Percentiles rank a stretch among this genome's conserved stretches.
phyloP scores from a whole-genome alignment of 2,113 vertebrate species.

The Tor tambroides region DNA sequence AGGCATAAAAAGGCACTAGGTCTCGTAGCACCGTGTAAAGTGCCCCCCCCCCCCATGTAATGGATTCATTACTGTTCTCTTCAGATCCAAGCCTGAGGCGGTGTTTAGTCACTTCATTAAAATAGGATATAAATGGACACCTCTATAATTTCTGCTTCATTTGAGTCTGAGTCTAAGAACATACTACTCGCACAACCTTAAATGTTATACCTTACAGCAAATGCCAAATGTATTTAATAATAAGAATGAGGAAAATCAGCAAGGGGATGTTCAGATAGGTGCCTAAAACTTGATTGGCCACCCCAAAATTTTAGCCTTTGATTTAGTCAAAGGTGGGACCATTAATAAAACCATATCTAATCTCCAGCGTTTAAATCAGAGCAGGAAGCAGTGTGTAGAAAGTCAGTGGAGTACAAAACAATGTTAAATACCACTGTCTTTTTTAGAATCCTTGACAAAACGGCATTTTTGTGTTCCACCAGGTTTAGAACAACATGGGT shows the following conservation, averaged over 20 bases:
- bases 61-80: constrained; percentile 67
- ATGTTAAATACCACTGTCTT: neutral
- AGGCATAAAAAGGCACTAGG: constrained; percentile 49
- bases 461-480: neutral
- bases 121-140: constrained; percentile 68
- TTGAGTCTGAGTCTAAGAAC: constrained; percentile 56
- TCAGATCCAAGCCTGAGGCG: constrained; percentile 66
- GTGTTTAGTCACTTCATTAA: constrained; percentile 74
- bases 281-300: neutral
- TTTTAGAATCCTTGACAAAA: neutral
- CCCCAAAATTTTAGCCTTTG: neutral
- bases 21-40: constrained; percentile 56
- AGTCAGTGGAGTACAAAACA: neutral
- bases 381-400: neutral
- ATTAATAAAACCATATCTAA: neutral
- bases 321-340: neutral
- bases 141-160: constrained; percentile 66
- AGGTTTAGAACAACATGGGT: neutral
- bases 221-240: neutral
- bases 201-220: neutral
- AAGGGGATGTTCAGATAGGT: neutral
- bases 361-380: neutral
- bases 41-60: constrained; percentile 45
- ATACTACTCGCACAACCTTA: constrained; percentile 19
- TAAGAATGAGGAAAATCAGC: neutral